Evolutionary conservation across 2,113 vertebrate genomes (phyloP).

Genomic region (Tyto alba): DNA sequence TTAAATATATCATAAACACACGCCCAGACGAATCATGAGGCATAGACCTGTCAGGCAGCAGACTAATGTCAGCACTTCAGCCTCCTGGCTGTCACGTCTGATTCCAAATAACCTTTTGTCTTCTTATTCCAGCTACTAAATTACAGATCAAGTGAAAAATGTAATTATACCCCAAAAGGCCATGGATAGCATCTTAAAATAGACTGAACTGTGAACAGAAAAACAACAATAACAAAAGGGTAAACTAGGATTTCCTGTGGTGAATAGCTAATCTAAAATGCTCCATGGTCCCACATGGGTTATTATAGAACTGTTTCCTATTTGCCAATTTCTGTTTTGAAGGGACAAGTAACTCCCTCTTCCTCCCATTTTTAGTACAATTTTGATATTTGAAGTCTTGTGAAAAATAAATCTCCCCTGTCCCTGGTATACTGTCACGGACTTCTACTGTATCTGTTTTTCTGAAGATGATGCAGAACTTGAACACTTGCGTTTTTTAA

Average conservation of each 20-base stretch:
- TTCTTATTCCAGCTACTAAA: slow-evolving; percentile 56
- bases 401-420: background rate
- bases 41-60: slow-evolving; percentile 1
- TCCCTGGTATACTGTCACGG: background rate
- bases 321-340: background rate
- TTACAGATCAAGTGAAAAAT: slow-evolving; percentile 58
- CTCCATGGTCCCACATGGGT: background rate
- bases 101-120: slow-evolving; percentile 42
- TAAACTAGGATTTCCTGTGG: background rate
- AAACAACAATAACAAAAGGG: slow-evolving; percentile 31
- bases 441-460: background rate
- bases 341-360: background rate
- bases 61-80: slow-evolving; percentile 15
- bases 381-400: background rate
- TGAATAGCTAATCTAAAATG: slow-evolving; percentile 19
- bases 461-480: background rate
- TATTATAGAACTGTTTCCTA: background rate
- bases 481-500: background rate
- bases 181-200: slow-evolving; percentile 41
- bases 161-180: slow-evolving; percentile 55
- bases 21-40: background rate
- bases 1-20: background rate
- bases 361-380: background rate
- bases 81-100: slow-evolving; percentile 37
- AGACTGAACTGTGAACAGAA: background rate